Conservation (phyloP, 2,888 invertebrate species). For the Rhaphigaster nebulosa region DNA sequence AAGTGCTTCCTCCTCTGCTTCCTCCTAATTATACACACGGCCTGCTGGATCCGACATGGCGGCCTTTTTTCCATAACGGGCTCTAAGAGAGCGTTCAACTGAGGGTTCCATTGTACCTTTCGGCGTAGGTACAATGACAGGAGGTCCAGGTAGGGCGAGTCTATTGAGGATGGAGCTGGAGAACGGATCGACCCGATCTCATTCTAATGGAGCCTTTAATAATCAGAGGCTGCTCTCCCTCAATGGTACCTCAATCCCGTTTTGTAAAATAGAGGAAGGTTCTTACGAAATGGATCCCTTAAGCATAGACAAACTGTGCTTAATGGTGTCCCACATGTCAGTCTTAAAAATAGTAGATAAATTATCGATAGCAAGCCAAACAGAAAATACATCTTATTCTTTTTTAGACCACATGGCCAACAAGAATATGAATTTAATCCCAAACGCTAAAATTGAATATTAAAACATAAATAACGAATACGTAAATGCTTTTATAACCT, state of each 20-base stretch:
- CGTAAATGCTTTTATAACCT: too few species aligned
- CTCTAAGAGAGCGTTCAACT: slow-evolving; percentile 13
- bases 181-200: neutral
- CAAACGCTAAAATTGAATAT: too few species aligned
- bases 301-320: too few species aligned
- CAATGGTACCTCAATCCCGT: neutral
- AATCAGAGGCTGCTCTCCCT: neutral
- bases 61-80: slow-evolving; percentile 51
- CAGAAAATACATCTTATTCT: too few species aligned
- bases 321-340: too few species aligned
- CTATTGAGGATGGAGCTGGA: neutral
- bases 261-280: neutral
- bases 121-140: neutral
- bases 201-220: neutral
- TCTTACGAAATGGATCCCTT: too few species aligned
- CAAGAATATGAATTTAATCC: too few species aligned
- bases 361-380: too few species aligned
- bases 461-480: too few species aligned
- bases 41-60: slow-evolving; percentile 48
- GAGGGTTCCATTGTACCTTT: slow-evolving; percentile 2
- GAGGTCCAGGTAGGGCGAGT: neutral
- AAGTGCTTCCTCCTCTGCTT: slow-evolving; percentile 47
- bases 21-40: slow-evolving; percentile 55
- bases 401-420: too few species aligned
- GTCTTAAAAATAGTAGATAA: too few species aligned